Evolutionary conservation across 1,140 invertebrate species (phyloP), one percentile per base, ranked within the genome.

Genomic region (Lucilia sericata): DNA sequence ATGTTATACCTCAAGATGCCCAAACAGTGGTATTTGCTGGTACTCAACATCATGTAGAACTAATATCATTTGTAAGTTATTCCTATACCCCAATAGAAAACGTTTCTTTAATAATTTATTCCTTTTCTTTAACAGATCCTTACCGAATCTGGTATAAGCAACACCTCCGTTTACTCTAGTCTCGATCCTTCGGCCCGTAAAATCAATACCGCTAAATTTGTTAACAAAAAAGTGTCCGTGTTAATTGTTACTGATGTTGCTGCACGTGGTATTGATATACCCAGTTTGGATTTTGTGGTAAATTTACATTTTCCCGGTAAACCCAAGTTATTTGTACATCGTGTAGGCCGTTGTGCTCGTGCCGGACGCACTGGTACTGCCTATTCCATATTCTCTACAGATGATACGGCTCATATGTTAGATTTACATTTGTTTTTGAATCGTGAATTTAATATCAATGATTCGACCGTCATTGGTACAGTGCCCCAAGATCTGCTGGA

Each of bases 41-140:
- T 10, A 99, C 99, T 0, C 98, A 97, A 93, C 98, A 99, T 94
- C 99, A 99, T 92, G 98, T 99, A 2, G 99, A 99, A 92, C 98
- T 91, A 0, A 88, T 91, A 82, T 89, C 90, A 19, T 90, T 84
- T 86, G 87, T 88, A 82, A 85, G 87, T 86, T 82, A 12, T 10
- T 82, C 17, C 82, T 82, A 36, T 82, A 30, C 30, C n/a, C 12
- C n/a, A 25, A 30, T 83, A 2, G 19, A 19, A 21, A 0, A 70
- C 4, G 2, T 84, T 51, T 9, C n/a, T n/a, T 9, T 21, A 5
- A 21, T 55, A n/a, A 36, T 36, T 30, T 42, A 3, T 42, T 21
- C 9, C 5, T 4, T 9, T 21, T 47, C 51, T 7, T 5, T 49
- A 47, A 4, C 90, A 98, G 96, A 93, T 99, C 82, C 92, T 99